Conservation (phyloP, 2,888 invertebrate species). For the Polymixis flavicincta region DNA sequence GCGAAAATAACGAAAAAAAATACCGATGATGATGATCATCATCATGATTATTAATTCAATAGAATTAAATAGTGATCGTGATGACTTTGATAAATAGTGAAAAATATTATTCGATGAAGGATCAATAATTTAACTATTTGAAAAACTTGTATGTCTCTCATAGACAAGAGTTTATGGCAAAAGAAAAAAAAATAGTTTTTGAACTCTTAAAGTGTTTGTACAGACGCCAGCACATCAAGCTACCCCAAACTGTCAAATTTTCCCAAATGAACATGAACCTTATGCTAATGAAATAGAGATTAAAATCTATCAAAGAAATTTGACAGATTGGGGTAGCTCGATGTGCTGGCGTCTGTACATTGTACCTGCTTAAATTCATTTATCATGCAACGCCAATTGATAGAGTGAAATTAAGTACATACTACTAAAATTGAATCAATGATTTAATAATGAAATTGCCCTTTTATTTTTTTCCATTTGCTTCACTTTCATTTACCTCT, state of each 20-base stretch:
- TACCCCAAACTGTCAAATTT: no score
- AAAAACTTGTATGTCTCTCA: background rate
- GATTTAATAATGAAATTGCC: background rate
- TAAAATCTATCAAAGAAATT: no score
- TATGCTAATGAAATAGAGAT: no score
- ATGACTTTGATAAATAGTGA: no score
- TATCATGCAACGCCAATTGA: background rate
- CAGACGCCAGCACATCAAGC: no score
- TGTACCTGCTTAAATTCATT: no score
- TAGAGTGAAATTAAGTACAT: background rate
- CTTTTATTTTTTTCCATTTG: background rate
- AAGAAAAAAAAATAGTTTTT: background rate
- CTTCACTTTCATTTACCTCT: background rate
- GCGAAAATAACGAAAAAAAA: conserved; percentile 1
- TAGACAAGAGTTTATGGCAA: background rate
- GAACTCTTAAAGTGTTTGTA: no score
- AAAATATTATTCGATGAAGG: background rate
- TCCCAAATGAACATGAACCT: no score
- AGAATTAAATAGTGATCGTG: background rate
- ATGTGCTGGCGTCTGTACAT: no score
- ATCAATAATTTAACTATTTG: background rate
- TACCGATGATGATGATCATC: no score
- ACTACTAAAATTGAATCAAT: background rate
- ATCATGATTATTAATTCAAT: no score
- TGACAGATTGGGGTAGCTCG: no score